Conservation (phyloP, 2,113 vertebrate species). For the Scatophagus argus region DNA sequence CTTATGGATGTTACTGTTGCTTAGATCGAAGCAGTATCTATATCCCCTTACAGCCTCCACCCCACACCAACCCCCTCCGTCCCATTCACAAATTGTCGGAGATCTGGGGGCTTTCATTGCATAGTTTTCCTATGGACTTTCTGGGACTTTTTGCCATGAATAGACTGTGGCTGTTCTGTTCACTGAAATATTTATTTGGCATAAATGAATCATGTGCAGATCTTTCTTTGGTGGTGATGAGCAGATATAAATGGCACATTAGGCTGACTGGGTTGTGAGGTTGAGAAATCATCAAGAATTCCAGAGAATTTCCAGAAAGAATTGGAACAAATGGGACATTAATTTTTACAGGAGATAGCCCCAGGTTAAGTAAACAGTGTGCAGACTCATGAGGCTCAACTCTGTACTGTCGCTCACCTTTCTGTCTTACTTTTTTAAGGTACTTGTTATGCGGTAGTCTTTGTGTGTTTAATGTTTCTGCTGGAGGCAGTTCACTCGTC, state of each 20-base stretch:
- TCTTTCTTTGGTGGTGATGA: slow-evolving; percentile 59
- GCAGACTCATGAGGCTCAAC: neutral
- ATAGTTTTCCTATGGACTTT: too few relatives aligned
- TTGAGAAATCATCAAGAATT: slow-evolving; percentile 32
- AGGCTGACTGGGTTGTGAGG: slow-evolving; percentile 36
- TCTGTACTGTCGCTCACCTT: neutral
- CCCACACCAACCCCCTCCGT: too few relatives aligned
- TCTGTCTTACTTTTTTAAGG: slow-evolving; percentile 7
- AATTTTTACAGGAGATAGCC: slow-evolving; percentile 30
- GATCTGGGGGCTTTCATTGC: slow-evolving; percentile 30
- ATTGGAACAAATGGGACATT: slow-evolving; percentile 42
- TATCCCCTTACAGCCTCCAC: slow-evolving; percentile 36
- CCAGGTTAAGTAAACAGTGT: slow-evolving; percentile 20
- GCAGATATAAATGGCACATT: slow-evolving; percentile 52
- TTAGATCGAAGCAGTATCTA: slow-evolving; percentile 62
- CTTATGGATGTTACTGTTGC: slow-evolving; percentile 71
- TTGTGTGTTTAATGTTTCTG: neutral
- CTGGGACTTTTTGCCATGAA: slow-evolving; percentile 62
- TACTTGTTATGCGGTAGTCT: neutral
- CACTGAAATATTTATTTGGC: slow-evolving; percentile 78
- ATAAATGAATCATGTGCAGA: slow-evolving; percentile 75
- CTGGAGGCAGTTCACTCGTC: neutral
- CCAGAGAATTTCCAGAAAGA: too few relatives aligned
- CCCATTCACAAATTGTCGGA: slow-evolving; percentile 57
- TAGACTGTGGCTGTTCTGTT: slow-evolving; percentile 59